These are phyloP conservation scores for Galemys pyrenaicus DNA, from an alignment of 2,113 vertebrate genomes.

Conservation along the genomic window DNA sequence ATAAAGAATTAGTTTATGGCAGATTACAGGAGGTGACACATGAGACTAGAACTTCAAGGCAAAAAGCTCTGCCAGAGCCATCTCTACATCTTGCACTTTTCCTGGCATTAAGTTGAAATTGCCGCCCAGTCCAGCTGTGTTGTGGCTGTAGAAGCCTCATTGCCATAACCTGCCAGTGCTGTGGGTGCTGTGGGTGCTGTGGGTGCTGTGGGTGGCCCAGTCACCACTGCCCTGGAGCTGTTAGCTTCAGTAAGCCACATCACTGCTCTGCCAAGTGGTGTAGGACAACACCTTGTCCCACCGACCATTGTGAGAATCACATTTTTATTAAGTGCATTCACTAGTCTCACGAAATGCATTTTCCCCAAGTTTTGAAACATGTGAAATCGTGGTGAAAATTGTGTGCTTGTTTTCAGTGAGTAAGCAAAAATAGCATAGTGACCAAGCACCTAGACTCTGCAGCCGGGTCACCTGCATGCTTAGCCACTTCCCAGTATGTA, in stretches of 20 bases:
- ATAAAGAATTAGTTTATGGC: not conserved
- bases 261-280: not conserved
- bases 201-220: not conserved
- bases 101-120: not conserved
- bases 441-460: not conserved
- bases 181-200: accelerated
- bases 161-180: no score
- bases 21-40: not conserved
- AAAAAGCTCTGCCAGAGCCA: not conserved
- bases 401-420: not conserved
- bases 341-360: not conserved
- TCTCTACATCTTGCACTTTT: not conserved
- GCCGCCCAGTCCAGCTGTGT: not conserved
- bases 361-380: not conserved
- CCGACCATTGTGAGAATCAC: not conserved
- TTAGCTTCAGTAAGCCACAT: not conserved
- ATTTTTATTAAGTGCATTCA: not conserved
- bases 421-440: not conserved
- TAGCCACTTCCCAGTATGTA: not conserved
- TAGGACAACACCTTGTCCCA: not conserved
- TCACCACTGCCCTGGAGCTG: not conserved
- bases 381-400: not conserved
- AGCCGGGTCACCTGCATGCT: not conserved
- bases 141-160: not conserved
- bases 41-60: not conserved